Evolutionary conservation across 2,888 invertebrate genomes (phyloP).

Genomic region (Luffia ferchaultella): DNA sequence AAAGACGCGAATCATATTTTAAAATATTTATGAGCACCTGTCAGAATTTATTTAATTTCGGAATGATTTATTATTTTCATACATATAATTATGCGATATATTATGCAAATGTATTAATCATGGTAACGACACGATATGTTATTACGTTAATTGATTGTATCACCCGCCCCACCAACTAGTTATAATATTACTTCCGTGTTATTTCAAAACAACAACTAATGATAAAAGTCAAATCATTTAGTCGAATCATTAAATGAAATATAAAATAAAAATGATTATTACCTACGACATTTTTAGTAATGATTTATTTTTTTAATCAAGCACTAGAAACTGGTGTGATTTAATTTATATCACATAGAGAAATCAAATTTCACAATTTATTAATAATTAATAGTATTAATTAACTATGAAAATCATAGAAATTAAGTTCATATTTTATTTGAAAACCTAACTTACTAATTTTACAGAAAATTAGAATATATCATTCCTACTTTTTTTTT

Average conservation of each 20-base stretch:
- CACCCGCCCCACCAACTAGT: not conserved
- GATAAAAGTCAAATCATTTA: not conserved
- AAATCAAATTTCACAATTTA: too few relatives aligned
- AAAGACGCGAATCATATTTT: not conserved
- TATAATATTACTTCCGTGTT: not conserved
- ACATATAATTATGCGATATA: not conserved
- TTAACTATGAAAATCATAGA: too few relatives aligned
- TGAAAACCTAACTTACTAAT: too few relatives aligned
- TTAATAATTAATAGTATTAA: too few relatives aligned
- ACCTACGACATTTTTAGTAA: not conserved
- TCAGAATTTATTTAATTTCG: too few relatives aligned
- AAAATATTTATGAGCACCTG: not conserved
- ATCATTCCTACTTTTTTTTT: too few relatives aligned
- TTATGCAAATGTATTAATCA: not conserved
- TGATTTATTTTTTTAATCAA: not conserved
- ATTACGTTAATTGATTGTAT: not conserved
- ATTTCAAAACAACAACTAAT: not conserved
- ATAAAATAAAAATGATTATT: not conserved
- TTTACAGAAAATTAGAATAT: too few relatives aligned
- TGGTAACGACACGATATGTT: not conserved
- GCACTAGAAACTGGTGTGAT: too few relatives aligned
- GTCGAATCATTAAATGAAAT: not conserved
- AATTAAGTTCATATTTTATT: too few relatives aligned
- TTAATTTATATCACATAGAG: too few relatives aligned
- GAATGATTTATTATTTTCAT: not conserved